phyloP scores from a whole-genome alignment of 2,113 vertebrate species.

The Xenopus laevis region DNA sequence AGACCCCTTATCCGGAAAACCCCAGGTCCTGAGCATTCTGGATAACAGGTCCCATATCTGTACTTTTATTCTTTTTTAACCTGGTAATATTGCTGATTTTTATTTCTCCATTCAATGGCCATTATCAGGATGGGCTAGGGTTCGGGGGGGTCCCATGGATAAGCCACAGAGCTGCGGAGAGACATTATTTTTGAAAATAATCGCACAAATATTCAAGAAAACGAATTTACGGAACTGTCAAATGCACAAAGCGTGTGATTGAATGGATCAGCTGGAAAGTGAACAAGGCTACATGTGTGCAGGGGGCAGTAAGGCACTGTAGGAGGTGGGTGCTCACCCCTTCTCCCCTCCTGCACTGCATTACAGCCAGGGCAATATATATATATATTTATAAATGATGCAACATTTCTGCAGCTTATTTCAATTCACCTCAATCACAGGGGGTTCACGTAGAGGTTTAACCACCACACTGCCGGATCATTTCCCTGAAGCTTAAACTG shows the following conservation, averaged over 20 bases:
- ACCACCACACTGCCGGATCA: no score
- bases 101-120: no score
- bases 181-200: not conserved
- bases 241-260: not conserved
- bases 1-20: no score
- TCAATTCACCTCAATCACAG: no score
- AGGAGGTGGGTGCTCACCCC: not conserved
- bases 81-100: no score
- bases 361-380: no score
- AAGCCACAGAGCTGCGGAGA: not conserved
- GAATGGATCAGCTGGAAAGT: conserved; percentile 10
- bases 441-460: no score
- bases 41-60: no score
- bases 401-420: not conserved
- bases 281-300: conserved; percentile 2
- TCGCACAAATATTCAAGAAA: not conserved
- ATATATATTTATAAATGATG: no score
- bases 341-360: not conserved
- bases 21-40: no score
- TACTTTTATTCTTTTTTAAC: no score
- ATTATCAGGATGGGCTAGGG: not conserved
- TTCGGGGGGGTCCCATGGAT: not conserved
- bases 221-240: not conserved
- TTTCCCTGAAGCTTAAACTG: no score
- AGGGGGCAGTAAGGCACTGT: conserved; percentile 17